Evolutionary conservation across 2,888 invertebrate species (phyloP).

Genomic region (Drosophila siamana): DNA sequence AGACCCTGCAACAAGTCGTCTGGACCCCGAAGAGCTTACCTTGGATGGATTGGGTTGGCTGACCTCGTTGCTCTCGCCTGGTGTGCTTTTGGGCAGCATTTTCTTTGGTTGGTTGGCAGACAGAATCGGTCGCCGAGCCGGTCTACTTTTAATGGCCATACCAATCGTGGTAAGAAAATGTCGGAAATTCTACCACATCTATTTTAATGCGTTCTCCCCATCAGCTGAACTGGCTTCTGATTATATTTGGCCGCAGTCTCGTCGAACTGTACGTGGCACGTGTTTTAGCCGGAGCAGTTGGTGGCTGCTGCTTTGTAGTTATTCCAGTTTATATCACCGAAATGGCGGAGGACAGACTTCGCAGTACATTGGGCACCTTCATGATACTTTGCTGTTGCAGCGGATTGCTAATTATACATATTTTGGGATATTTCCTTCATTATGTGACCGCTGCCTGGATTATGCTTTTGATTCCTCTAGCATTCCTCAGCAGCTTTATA

Average conservation of each 20-base stretch:
- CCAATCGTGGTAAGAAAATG: background rate
- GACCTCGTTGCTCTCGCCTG: background rate
- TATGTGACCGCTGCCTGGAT: conserved; percentile 6
- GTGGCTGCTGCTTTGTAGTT: background rate
- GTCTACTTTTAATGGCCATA: background rate
- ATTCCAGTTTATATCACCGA: background rate
- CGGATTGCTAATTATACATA: background rate
- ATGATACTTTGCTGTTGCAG: background rate
- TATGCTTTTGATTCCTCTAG: background rate
- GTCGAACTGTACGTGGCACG: background rate
- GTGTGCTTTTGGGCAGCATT: background rate
- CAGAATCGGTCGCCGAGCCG: background rate
- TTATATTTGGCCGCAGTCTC: background rate
- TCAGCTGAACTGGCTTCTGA: conserved; percentile 1
- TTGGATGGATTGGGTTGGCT: conserved; percentile 7
- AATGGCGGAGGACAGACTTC: background rate
- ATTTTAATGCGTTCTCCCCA: too few relatives aligned
- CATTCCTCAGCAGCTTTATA: background rate
- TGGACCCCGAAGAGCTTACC: background rate
- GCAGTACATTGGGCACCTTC: conserved; percentile 1
- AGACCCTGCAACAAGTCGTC: background rate
- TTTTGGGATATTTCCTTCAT: background rate
- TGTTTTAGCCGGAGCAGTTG: background rate
- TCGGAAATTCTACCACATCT: background rate
- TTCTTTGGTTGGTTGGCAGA: conserved; percentile 10